Evolutionary conservation across 1,140 invertebrate species (phyloP).

Genomic region (Coboldia fuscipes): DNA sequence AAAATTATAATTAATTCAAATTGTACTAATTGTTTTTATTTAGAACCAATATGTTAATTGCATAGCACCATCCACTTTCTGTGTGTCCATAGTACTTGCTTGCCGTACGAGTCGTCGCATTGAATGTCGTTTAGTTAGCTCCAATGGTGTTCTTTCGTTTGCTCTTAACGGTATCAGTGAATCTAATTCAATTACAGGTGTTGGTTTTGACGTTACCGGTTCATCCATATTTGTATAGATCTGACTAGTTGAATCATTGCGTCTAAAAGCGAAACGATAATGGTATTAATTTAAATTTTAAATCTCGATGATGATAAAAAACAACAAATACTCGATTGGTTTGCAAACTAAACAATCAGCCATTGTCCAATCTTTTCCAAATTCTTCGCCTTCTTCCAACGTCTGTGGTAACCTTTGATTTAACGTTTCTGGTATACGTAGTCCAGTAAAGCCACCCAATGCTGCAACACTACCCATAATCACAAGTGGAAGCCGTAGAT

Average conservation of each 20-base stretch:
- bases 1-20: too few species aligned
- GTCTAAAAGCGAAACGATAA: too few species aligned
- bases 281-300: too few species aligned
- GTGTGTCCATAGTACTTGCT: slow-evolving; percentile 54
- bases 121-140: slow-evolving; percentile 23
- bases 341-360: slow-evolving; percentile 47
- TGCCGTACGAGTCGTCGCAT: slow-evolving; percentile 46
- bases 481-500: slow-evolving; percentile 55
- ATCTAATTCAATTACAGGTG: too few species aligned
- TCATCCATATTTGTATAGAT: slow-evolving; percentile 4
- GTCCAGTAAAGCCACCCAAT: slow-evolving; percentile 51
- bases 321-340: slow-evolving; percentile 34
- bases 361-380: slow-evolving; percentile 62
- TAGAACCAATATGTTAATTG: slow-evolving; percentile 72
- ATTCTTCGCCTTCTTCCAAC: slow-evolving; percentile 66
- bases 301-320: too few species aligned
- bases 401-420: slow-evolving; percentile 61
- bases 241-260: slow-evolving; percentile 5
- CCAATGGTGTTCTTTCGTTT: slow-evolving; percentile 20
- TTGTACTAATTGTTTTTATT: neutral
- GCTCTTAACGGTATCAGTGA: neutral
- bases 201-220: neutral
- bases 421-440: slow-evolving; percentile 60
- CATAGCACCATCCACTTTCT: slow-evolving; percentile 51
- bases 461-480: slow-evolving; percentile 61